Evolutionary conservation across 1,140 invertebrate species (phyloP).

Genomic region (Aphis craccivora): DNA sequence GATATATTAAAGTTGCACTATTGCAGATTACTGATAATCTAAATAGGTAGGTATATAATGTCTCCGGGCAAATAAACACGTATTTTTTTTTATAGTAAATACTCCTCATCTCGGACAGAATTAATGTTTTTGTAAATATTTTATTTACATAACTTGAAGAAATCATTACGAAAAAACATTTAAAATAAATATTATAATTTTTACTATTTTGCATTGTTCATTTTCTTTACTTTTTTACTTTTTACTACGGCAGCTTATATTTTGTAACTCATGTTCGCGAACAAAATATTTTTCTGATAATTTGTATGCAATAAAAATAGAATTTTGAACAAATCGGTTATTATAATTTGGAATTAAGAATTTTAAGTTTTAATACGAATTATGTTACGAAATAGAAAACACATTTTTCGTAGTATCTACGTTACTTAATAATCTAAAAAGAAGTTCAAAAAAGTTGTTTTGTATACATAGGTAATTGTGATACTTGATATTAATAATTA

Average conservation of each 20-base stretch:
- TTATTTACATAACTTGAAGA: background rate
- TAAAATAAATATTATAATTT: too few relatives aligned
- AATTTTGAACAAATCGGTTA: background rate
- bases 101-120: background rate
- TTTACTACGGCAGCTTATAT: background rate
- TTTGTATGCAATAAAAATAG: background rate
- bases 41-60: background rate
- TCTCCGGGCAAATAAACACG: background rate
- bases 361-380: background rate
- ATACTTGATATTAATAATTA: too few relatives aligned
- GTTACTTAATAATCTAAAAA: background rate
- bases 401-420: background rate
- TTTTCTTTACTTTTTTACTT: background rate
- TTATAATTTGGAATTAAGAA: background rate
- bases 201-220: too few relatives aligned
- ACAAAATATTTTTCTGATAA: background rate
- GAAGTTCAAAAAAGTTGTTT: background rate
- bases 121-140: background rate
- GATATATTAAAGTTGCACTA: background rate
- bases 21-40: background rate
- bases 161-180: background rate
- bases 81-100: background rate
- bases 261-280: too few relatives aligned
- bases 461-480: background rate
- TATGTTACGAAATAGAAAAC: background rate